Base-by-base conservation (phyloP, 1,140 invertebrate species). In the Conus ventricosus region DNA sequence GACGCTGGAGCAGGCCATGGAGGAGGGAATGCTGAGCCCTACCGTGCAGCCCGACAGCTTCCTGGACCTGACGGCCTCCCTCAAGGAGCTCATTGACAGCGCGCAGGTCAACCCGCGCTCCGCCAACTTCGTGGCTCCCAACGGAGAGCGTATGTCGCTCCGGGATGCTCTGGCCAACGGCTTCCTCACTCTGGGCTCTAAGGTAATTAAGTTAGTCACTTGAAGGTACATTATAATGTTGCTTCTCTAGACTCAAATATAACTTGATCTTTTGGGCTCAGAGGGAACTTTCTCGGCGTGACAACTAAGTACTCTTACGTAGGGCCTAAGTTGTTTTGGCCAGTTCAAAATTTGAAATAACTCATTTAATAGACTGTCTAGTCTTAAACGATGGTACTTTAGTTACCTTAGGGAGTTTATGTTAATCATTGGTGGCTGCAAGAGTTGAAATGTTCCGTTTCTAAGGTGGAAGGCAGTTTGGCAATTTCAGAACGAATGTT, bases 1-100 rank as follows among this genome's bases (percentile, higher is more conserved):
- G 17, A 96, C 96, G 88, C 95, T 98, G n/a, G 96, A 96, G 88
- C 97, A 98, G 93, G 97, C 97, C 7, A 96, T 98, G n/a, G 96
- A 97, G 91, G 96, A 97, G 92, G 97, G 97, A 85, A 96, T 98
- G 76, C 96, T 98, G 51, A 90, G 91, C 20, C 90, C 93, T n/a
- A 85, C 84, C 13, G 90, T 94, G 39, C 81, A 89, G 51, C 91
- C 92, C 10, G 93, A 92, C 23, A 88, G 89, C 51, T 94, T 91
- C 88, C 90, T 93, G 55, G 93, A 94, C 88, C 90, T 90, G 15
- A 91, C 91, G 17, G 88, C 90, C 53, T 90, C 92, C 39, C 89
- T 94, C 27, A 92, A 93, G 78, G 93, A 94, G 51, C 83, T 94
- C 53, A 93, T 94, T 78, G 93, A 94, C 75, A 82, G 86, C 15